phyloP scores from a whole-genome alignment of 2,113 vertebrate species.

The Cheilinus undulatus region DNA sequence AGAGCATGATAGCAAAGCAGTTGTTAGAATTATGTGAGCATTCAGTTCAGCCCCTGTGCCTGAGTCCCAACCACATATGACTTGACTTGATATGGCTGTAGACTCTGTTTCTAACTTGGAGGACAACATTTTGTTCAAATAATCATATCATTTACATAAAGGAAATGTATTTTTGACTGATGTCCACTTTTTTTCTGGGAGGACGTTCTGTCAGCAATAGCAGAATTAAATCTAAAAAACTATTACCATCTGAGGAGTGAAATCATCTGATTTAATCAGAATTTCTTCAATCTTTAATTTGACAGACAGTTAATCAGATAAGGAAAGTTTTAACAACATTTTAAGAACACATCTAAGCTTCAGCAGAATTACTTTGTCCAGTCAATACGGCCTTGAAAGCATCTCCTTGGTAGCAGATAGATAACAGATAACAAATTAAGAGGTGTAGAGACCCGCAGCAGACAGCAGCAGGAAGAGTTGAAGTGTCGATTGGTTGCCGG shows the following conservation, averaged over 20 bases:
- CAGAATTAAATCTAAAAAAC: not conserved
- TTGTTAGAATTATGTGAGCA: no score
- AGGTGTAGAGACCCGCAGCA: conserved; percentile 8
- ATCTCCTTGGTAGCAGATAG: not conserved
- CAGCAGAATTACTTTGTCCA: not conserved
- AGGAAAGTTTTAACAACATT: not conserved
- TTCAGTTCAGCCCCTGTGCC: no score
- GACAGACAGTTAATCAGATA: not conserved
- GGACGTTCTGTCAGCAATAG: not conserved
- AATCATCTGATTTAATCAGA: not conserved
- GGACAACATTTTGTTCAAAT: no score
- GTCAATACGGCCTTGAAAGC: conserved; percentile 6
- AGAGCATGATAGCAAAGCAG: no score
- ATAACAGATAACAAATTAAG: not conserved
- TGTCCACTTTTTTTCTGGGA: no score
- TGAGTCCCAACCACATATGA: no score
- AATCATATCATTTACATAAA: no score
- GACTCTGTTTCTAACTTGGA: no score
- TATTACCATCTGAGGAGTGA: not conserved
- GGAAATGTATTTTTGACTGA: no score
- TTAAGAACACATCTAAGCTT: conserved; percentile 3
- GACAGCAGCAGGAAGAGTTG: conserved; percentile 7
- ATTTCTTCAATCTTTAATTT: conserved; percentile 11
- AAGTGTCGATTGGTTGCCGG: not conserved
- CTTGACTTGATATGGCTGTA: no score